Base-by-base conservation (phyloP, 1,140 invertebrate species). In the Cephus cinctus region DNA sequence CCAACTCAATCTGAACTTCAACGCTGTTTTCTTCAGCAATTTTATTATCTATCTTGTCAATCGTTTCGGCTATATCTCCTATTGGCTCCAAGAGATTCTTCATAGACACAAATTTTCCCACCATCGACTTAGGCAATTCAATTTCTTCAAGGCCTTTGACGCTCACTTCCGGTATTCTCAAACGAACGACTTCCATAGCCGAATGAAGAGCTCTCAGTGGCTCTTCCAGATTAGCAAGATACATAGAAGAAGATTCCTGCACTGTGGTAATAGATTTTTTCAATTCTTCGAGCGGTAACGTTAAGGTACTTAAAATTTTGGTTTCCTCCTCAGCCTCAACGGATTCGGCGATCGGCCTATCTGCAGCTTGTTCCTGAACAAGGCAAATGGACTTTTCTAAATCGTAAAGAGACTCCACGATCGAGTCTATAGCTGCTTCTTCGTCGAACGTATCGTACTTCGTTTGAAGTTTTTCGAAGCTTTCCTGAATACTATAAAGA, bases 401-500 rank as follows among this genome's bases (percentile, higher is more conserved):
- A 12, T 63, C 56, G 1, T 39, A 60, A 12, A 63, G 27, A 0
- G 61, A 57, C 1, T 62, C 54, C 0, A 57, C 48, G 4, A 63
- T 50, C 4, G 47, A 38, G 8, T 62, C 50, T 2, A 60, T 41
- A 19, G n/a, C 41, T 5, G 14, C 19, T 45, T 57, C 46, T 2
- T 60, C 36, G 3, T 52, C 43, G 3, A 20, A 20, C n/a, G n/a
- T 8, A 2, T 2, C 39, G n/a, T 52, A 18, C 4, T 42, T 16
- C 4, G 25, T 27, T 52, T 50, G 42, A 0, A 69, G 11, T 18
- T 23, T 31, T 5, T 51, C 12, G 22, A 67, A 67, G 22, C 52
- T 61, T 9, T 59, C 34, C 12, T 61, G 54, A 3, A 68, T 50
- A 0, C 40, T 52, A 5, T 47, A 16, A 20, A 69, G 21, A 4